Percentiles rank a stretch among this genome's conserved stretches.
These are phyloP conservation scores for Oenanthe melanoleuca DNA, from an alignment of 2,113 vertebrate genomes.

Conservation along the genomic window DNA sequence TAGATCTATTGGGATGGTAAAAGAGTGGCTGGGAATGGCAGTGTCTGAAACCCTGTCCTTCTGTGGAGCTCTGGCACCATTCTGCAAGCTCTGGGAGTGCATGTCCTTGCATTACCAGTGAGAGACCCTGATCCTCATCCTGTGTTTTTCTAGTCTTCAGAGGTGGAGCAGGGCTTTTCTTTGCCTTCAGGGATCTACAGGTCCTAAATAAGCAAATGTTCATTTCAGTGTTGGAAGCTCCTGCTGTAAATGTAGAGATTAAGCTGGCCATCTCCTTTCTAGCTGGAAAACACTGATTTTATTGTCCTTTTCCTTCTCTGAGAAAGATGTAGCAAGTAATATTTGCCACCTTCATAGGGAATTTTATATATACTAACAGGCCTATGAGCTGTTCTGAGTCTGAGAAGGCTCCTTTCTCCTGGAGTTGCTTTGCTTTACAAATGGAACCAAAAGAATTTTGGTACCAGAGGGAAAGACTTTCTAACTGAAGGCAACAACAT, in stretches of 20 bases:
- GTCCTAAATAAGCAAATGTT: not conserved
- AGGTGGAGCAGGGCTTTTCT: not conserved
- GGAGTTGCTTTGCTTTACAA: not conserved
- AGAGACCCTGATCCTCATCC: not conserved
- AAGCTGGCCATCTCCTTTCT: not conserved
- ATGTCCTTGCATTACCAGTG: not conserved
- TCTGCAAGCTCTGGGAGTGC: not conserved
- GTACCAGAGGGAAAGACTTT: not conserved
- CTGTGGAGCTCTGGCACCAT: not conserved
- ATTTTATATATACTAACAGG: not conserved
- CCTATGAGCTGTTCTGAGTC: not conserved
- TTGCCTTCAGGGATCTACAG: not conserved
- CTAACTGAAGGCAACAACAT: not conserved
- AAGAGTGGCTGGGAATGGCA: not conserved
- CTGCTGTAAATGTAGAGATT: not conserved
- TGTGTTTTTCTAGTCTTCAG: not conserved
- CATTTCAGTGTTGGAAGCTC: not conserved
- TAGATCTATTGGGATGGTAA: not conserved
- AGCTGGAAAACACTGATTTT: not conserved
- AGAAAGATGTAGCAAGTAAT: not conserved
- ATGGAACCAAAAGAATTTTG: not conserved
- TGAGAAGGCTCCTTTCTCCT: not conserved
- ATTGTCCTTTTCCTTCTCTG: not conserved
- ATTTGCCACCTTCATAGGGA: not conserved
- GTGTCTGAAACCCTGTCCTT: not conserved